Base-by-base conservation (phyloP, 2,113 vertebrate genomes). In the Corythaeola cristata region DNA sequence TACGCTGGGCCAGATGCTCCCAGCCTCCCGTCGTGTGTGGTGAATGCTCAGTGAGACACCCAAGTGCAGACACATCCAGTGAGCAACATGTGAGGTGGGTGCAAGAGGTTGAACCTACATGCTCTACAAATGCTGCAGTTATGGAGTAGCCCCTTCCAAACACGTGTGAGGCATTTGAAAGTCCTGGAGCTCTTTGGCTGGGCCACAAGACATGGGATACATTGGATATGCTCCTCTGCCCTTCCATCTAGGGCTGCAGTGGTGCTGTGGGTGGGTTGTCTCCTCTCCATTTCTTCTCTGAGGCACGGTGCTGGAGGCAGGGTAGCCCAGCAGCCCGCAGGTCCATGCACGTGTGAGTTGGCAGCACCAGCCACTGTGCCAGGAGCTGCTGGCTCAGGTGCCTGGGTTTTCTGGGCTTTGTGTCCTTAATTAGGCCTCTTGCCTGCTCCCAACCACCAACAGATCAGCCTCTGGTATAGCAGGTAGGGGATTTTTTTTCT, bases 361-460 rank as follows among this genome's bases (percentile, higher is more conserved):
- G 17, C 44, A 20, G 14, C 26, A 28, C 35, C 58, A 62, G 13
- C 23, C 1, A 0, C 37, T 12, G 37, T 78, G 9, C 28, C 62
- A 64, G 39, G 21, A 90, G 32, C 53, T 37, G 23, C 20, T 60
- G 35, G 58, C 72, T 79, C 63, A 45, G 35, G 5, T 45, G 26
- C 18, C 53, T 2, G 1, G 2, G 4, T 81, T 84, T 87, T 89
- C 52, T 37, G 44, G 52, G 19, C 37, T 78, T 75, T 4, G 0
- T 32, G 32, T 62, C 73, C 60, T 59, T 78, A 12, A 41, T 78
- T 22, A 78, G 81, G 28, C 11, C 56, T 85, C 78, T 76, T 4
- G 0, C 22, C 16, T 13, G 5, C 50, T 85, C 28, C 24, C 55
- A 63, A 3, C 16, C 32, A n/a, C 35, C 0, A 0, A 12, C 6